Conservation (phyloP, 1,140 invertebrate species). For the Drosophila lini region DNA sequence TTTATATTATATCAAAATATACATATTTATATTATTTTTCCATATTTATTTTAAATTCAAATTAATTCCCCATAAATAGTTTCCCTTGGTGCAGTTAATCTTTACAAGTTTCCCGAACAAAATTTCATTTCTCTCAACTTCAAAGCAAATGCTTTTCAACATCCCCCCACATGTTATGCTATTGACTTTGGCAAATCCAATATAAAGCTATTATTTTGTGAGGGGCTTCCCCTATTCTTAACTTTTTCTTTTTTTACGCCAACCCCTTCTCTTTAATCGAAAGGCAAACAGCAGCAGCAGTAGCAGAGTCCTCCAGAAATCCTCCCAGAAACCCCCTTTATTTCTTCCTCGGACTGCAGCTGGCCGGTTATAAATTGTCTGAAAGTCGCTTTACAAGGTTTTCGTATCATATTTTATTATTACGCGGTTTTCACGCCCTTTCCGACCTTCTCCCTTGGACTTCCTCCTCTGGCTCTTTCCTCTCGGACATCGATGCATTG, state of each 20-base stretch:
- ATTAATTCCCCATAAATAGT: not conserved
- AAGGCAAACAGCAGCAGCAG: conserved; percentile 21
- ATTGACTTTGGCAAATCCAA: conserved; percentile 45
- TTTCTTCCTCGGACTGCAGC: conserved; percentile 9
- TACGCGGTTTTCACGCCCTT: conserved; percentile 66
- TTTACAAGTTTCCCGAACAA: not conserved
- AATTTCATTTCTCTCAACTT: not conserved
- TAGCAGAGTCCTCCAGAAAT: conserved; percentile 5
- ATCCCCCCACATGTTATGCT: conserved; percentile 14
- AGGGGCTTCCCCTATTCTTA: not conserved
- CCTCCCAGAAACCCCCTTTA: not conserved
- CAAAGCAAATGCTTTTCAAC: not conserved
- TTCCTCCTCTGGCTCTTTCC: conserved; percentile 1
- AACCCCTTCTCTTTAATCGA: conserved; percentile 44
- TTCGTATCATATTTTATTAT: conserved; percentile 71
- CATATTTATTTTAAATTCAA: not conserved
- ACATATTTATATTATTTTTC: not conserved
- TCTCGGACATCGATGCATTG: conserved; percentile 59
- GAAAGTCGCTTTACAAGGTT: conserved; percentile 70
- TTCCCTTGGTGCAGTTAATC: not conserved
- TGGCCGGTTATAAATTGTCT: conserved; percentile 65
- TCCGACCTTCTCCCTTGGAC: conserved; percentile 2
- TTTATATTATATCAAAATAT: not conserved
- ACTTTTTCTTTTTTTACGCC: conserved; percentile 3
- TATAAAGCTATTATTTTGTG: conserved; percentile 28